Base-by-base conservation (phyloP, 1,140 invertebrate species). In the Polypedilum vanderplanki region DNA sequence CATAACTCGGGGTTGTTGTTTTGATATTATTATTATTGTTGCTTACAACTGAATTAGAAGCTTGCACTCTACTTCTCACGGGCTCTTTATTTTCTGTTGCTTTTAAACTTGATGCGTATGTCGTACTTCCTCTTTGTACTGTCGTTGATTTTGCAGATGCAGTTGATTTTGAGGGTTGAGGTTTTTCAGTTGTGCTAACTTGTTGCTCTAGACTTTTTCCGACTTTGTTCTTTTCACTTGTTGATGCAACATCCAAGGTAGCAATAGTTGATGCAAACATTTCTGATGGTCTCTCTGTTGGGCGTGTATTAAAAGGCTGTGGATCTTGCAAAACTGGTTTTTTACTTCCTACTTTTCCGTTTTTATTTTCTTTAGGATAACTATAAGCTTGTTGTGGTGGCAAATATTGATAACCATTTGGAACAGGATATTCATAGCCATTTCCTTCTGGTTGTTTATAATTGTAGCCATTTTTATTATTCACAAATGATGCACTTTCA, bases 401-500 rank as follows among this genome's bases (percentile, higher is more conserved):
- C 17, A 70, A 70, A 20, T 70, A 70, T 20, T n/a, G 17, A 20
- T 70, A 70, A 20, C 65, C 65, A 70, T n/a, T 22, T 22, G 46
- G 46, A 4, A n/a, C 46, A 12, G 46, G 46, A 57, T 57, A 57
- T 57, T 12, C 46, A 57, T 57, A 57, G 1, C 46, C 46, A 57
- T 57, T 57, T 57, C 12, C 46, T 12, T 57, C 15, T n/a, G 12
- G 12, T 1, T 12, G 12, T 4, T 57, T 57, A 57, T 57, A n/a
- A 77, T 84, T 84, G 7, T 80, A 80, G 77, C 73, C 81, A 78
- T 73, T 80, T 40, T 75, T 77, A 15, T 83, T 88, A 33, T 87
- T 87, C 0, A 89, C 87, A 78, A 91, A 91, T 0, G 90, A 90
- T 0, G 90, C 89, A 1, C 88, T 90, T 81, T 93, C 92, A 1